Percentiles rank a stretch among this genome's conserved stretches.
phyloP scores from a whole-genome alignment of 2,113 vertebrate species.

The Xenotilapia longispinis region DNA sequence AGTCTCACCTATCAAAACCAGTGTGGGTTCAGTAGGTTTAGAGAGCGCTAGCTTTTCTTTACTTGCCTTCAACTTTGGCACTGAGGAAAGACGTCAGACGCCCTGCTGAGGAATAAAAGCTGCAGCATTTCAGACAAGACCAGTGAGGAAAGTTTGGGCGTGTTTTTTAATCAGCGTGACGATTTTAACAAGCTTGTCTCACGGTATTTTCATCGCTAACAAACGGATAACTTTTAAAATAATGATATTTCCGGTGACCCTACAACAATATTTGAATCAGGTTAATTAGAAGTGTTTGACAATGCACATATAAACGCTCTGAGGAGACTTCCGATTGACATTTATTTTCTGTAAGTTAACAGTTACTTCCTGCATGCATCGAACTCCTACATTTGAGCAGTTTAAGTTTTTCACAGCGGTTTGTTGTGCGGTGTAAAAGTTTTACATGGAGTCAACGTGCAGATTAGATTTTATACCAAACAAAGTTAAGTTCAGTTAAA shows the following conservation, averaged over 20 bases:
- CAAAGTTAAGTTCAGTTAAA: neutral
- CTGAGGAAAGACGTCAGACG: neutral
- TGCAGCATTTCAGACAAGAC: neutral
- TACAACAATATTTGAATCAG: neutral
- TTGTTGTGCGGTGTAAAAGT: neutral
- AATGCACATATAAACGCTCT: constrained; percentile 19
- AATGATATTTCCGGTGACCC: neutral
- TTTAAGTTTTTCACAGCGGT: constrained; percentile 9
- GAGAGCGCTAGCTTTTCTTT: neutral
- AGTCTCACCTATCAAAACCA: neutral
- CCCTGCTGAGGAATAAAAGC: neutral
- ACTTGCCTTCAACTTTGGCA: neutral
- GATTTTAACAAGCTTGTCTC: neutral
- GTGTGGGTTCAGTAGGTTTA: neutral
- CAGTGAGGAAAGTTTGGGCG: neutral
- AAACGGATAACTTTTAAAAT: neutral
- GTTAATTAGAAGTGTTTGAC: constrained; percentile 28
- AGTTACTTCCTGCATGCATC: neutral
- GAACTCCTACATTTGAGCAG: neutral
- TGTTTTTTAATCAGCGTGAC: neutral
- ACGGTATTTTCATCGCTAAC: neutral
- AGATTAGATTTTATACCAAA: constrained; percentile 20
- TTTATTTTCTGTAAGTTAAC: neutral
- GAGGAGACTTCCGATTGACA: neutral
- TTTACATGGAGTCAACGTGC: constrained; percentile 36